Evolutionary conservation across 2,888 invertebrate species (phyloP).

Genomic region (Chirona hameri): DNA sequence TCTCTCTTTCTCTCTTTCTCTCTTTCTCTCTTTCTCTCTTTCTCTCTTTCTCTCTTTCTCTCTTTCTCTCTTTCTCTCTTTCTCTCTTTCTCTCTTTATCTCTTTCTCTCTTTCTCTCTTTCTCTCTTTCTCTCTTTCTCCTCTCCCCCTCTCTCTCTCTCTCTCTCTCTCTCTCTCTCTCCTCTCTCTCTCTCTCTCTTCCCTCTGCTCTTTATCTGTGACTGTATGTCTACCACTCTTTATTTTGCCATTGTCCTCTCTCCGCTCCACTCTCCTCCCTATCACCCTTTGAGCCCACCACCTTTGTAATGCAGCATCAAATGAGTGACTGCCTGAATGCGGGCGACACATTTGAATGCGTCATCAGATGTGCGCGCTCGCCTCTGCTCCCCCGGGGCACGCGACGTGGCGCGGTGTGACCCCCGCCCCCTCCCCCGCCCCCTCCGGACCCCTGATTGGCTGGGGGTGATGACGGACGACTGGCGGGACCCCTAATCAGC

Average conservation of each 20-base stretch:
- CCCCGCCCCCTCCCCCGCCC: not conserved
- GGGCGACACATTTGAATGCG: constrained; percentile 22
- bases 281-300: not conserved
- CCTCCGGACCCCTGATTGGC: not conserved
- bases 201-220: too few species aligned
- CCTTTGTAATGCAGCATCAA: constrained; percentile 11
- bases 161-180: too few species aligned
- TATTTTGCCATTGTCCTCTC: not conserved
- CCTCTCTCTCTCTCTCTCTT: not conserved
- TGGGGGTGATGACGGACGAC: not conserved
- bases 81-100: not conserved
- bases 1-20: too few species aligned
- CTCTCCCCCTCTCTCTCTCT: not conserved
- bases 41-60: not conserved
- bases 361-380: not conserved
- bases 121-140: not conserved
- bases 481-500: not conserved
- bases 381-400: not conserved
- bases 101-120: too few species aligned
- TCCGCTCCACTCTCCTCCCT: not conserved
- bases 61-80: not conserved
- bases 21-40: too few species aligned
- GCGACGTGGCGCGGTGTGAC: not conserved
- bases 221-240: not conserved
- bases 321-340: not conserved